phyloP scores from a whole-genome alignment of 2,888 invertebrate genomes.

The Acanthacorydalis orientalis region DNA sequence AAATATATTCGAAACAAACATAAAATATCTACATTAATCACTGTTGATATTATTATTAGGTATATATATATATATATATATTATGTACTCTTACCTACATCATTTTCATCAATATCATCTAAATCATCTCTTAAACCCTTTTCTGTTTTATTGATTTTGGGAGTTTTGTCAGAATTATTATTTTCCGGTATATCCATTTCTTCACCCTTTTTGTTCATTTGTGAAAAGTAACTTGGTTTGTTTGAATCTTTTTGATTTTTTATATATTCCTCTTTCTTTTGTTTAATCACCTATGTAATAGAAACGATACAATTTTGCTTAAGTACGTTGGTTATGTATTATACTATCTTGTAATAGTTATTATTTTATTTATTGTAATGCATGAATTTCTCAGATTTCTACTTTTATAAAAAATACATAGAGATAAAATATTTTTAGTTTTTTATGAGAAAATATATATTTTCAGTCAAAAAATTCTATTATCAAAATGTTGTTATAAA shows the following conservation, averaged over 20 bases:
- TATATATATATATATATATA: not conserved
- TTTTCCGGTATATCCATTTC: constrained; percentile 6
- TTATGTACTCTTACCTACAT: constrained; percentile 36
- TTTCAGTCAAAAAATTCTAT: too few species aligned
- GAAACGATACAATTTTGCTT: too few species aligned
- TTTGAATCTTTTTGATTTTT: constrained; percentile 5
- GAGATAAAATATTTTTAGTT: too few species aligned
- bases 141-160: not conserved
- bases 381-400: too few species aligned
- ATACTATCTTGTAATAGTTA: too few species aligned
- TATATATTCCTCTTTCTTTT: constrained; percentile 6
- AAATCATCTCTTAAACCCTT: constrained; percentile 59
- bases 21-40: constrained; percentile 5
- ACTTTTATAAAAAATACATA: too few species aligned
- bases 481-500: too few species aligned
- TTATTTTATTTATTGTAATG: too few species aligned
- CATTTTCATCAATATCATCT: constrained; percentile 55
- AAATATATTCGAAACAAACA: constrained; percentile 7
- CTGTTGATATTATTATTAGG: not conserved
- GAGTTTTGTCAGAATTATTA: not conserved
- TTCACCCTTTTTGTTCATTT: constrained; percentile 9
- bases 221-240: constrained; percentile 2
- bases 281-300: constrained; percentile 6
- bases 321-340: too few species aligned
- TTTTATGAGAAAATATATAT: too few species aligned